Evolutionary conservation across 2,797 vertebrate genomes (phyloP), one percentile per base, ranked within the genome.

Genomic region (Parambassis ranga): DNA sequence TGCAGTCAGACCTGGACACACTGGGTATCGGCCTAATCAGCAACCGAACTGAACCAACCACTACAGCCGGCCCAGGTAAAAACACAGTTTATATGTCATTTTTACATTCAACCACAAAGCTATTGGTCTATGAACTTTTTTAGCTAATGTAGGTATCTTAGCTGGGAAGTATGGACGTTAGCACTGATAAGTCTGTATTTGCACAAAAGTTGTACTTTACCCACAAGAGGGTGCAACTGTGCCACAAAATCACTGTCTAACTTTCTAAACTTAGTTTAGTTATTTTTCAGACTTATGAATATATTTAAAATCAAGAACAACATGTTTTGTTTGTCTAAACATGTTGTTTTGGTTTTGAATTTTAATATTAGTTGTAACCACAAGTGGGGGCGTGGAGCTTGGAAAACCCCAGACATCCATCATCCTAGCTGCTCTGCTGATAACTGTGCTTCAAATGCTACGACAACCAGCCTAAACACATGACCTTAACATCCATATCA

Each of bases 1-100:
- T 4, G 2, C 89, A 91, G 65, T 24, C 62, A 11, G 63, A 83
- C 1, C 66, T 91, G 37, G 46, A 89, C 42, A 73, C 0, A 1
- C 47, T 89, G 4, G 37, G n/a, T 27, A 1, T 89, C 18, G 73
- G 48, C 10, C 73, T 91, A 4, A 49, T 0, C 27, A 67, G 52
- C 28, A 71, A 0, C 46, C 65, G 23, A 22, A 5, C 2, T 2
- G 0, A 7, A 16, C 1, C 9, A 0, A 60, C 14, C 7, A 48
- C 3, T 32, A 1, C 15, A 6, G 0, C 37, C n/a, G n/a, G 16
- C 4, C 43, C 10, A 19, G 1, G 19, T 14, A 65, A 2, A 37
- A 18, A 1, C n/a, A 31, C n/a, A n/a, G n/a, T n/a, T n/a, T n/a
- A n/a, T n/a, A n/a, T n/a, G n/a, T n/a, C n/a, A n/a, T n/a, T n/a